Conservation (phyloP, 1,140 invertebrate species). For the Caerostris darwini region DNA sequence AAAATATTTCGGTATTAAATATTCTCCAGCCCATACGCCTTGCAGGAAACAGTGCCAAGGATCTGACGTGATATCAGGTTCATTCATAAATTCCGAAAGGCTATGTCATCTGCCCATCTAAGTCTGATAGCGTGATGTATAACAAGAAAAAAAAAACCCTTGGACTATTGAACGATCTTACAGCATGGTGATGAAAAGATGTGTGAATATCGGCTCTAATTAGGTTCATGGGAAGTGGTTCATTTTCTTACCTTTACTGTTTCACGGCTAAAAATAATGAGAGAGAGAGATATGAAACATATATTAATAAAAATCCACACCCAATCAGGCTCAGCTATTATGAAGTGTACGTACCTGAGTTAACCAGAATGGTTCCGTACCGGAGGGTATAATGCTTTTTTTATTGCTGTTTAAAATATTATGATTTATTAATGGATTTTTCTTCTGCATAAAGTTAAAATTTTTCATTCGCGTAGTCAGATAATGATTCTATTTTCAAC, state of each 20-base stretch:
- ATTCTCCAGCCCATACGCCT: neutral
- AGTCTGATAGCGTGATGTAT: constrained; percentile 23
- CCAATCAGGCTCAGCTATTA: constrained; percentile 8
- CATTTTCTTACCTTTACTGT: constrained; percentile 18
- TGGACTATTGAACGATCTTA: neutral
- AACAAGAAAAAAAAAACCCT: neutral
- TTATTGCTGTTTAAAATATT: no score
- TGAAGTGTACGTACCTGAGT: neutral
- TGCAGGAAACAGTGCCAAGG: neutral
- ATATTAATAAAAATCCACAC: constrained; percentile 54
- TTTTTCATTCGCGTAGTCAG: neutral
- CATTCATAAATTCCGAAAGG: constrained; percentile 47
- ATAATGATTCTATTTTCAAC: constrained; percentile 37
- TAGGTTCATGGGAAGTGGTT: constrained; percentile 3
- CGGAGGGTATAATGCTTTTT: neutral
- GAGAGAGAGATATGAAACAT: neutral
- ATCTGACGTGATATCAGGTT: neutral
- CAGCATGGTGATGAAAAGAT: neutral
- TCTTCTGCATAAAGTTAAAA: neutral
- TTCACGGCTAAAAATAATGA: constrained; percentile 45
- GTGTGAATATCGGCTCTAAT: constrained; percentile 45
- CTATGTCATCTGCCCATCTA: constrained; percentile 18
- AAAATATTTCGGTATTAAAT: neutral
- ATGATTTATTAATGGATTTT: no score
- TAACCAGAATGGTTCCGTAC: neutral